Base-by-base conservation (phyloP, 1,140 invertebrate species). In the Forficula auricularia region DNA sequence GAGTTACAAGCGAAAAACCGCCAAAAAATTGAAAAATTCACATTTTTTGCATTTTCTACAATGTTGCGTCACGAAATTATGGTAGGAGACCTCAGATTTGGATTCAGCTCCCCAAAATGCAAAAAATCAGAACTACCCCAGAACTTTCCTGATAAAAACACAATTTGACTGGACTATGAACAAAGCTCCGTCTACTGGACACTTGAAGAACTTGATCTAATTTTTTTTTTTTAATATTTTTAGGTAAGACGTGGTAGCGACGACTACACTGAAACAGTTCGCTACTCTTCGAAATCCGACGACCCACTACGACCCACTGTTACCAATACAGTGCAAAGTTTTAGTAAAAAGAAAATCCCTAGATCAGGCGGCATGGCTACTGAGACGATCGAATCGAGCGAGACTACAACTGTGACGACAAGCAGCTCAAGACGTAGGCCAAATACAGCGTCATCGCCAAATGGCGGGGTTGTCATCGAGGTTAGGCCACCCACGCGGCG, bases 201-300 rank as follows among this genome's bases (percentile, higher is more conserved):
- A n/a, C n/a, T n/a, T n/a, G n/a, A n/a, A n/a, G n/a, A n/a, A n/a
- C n/a, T n/a, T n/a, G n/a, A n/a, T n/a, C n/a, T n/a, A n/a, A n/a
- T n/a, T n/a, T n/a, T n/a, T n/a, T n/a, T n/a, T n/a, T n/a, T n/a
- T n/a, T n/a, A n/a, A n/a, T n/a, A 27, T 6, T 27, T 27, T 27
- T 10, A 27, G 45, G 71, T 73, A 32, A 75, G 71, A 52, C 64
- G 65, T 46, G 70, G 65, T 48, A 75, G 70, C 50, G 75, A 77
- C 41, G 75, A 79, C 54, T 80, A 72, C 52, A 72, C 73, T 2
- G 75, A 78, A 55, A 77, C 74, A 0, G 73, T 75, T 47, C 63
- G 73, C 43, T 75, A 75, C 47, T 72, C 70, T 1, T 73, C 73
- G 8, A 64, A 68, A 40, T 72, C 70, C 3, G 72, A 73, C 43